Conservation (phyloP, 1,140 invertebrate species). For the Batillaria attramentaria region DNA sequence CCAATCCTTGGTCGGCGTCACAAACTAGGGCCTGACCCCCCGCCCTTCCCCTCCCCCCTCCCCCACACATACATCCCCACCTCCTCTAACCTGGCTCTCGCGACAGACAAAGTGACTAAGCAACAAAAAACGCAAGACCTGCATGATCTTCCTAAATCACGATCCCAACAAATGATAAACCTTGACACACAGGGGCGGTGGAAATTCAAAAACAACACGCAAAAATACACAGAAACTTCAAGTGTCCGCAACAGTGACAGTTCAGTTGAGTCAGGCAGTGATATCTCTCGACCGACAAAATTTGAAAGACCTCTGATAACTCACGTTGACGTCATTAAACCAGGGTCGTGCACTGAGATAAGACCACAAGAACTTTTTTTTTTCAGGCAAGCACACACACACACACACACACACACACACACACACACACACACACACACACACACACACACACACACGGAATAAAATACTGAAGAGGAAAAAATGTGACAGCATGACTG, state of each 20-base stretch:
- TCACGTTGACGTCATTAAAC: neutral
- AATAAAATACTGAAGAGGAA: neutral
- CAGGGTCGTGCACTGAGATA: neutral
- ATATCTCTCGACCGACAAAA: neutral
- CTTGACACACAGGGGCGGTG: too few species aligned
- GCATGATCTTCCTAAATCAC: too few species aligned
- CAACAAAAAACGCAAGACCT: neutral
- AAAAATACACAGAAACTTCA: neutral
- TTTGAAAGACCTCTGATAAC: neutral
- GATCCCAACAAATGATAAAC: too few species aligned
- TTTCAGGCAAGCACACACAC: neutral
- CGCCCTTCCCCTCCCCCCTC: too few species aligned
- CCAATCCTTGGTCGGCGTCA: too few species aligned
- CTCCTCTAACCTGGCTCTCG: too few species aligned
- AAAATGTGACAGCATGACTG: neutral
- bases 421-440: conserved; percentile 8
- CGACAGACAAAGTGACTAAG: too few species aligned
- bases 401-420: conserved; percentile 8
- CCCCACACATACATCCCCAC: too few species aligned
- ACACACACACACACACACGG: neutral
- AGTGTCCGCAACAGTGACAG: neutral
- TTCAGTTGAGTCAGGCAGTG: neutral
- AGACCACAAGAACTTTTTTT: too few species aligned
- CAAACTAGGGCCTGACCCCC: too few species aligned
- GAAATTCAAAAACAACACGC: neutral